phyloP scores from a whole-genome alignment of 2,888 invertebrate genomes.

The Sericinus montela region DNA sequence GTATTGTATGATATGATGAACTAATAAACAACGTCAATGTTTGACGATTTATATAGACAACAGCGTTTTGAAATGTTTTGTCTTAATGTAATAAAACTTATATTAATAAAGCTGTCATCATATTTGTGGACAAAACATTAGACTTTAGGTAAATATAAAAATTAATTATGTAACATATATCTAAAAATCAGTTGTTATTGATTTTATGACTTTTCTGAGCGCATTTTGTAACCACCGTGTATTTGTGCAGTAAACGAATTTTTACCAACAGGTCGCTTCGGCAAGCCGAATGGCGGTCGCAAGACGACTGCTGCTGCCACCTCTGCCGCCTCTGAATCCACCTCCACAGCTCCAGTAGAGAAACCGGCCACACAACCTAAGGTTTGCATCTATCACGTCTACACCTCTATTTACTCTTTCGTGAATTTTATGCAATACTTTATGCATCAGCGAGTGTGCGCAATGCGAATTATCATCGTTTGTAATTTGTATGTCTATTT shows the following conservation, averaged over 20 bases:
- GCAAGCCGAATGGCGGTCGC: conserved; percentile 57
- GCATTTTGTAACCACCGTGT: neutral
- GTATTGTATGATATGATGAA: conserved; percentile 34
- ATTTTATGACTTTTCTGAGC: too few species aligned
- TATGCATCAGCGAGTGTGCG: conserved; percentile 29
- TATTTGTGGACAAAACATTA: too few species aligned
- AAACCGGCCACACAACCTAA: conserved; percentile 55
- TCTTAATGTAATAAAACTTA: neutral
- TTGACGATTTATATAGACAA: conserved; percentile 7
- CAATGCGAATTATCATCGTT: conserved; percentile 43
- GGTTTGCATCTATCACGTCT: conserved; percentile 39
- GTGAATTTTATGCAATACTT: conserved; percentile 20
- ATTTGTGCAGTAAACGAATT: conserved; percentile 36
- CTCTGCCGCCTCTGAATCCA: conserved; percentile 41
- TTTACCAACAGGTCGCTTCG: conserved; percentile 64
- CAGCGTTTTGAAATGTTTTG: neutral
- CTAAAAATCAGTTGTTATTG: too few species aligned
- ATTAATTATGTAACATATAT: too few species aligned
- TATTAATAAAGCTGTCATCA: neutral
- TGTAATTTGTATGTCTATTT: conserved; percentile 21
- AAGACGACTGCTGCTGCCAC: conserved; percentile 59
- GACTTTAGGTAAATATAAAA: too few species aligned
- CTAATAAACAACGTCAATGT: conserved; percentile 24
- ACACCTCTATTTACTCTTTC: neutral
- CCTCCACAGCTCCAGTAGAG: conserved; percentile 40